Base-by-base conservation (phyloP, 2,797 vertebrate genomes). In the Ataeniobius toweri region DNA sequence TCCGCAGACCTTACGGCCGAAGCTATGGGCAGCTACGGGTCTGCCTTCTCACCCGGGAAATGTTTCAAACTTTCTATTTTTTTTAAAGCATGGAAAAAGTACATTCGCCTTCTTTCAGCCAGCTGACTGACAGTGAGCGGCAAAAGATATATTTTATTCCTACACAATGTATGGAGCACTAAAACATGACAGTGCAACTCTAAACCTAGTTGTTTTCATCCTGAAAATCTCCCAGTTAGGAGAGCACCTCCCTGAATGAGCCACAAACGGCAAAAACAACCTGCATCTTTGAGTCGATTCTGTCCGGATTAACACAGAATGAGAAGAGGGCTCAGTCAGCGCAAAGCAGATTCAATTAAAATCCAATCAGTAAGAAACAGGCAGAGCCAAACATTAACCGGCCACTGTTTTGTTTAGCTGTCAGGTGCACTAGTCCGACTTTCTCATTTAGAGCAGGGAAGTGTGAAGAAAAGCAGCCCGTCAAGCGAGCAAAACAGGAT, bases 401-500 rank as follows among this genome's bases (percentile, higher is more conserved):
- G 74, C 65, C 69, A 74, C 59, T 7, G 77, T 76, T 79, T 44
- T 79, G 75, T 78, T 74, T 73, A 78, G 79, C 82, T 80, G 82
- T 87, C 80, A 76, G 46, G 46, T 61, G 4, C 46, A 77, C 76
- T 46, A 12, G 78, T 74, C 24, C 55, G 69, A 77, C 75, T 81
- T 73, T 53, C 55, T 31, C 12, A 7, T 76, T 50, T 26, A 61
- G 74, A 48, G 31, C n/a, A 28, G 18, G 20, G 53, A 26, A 31
- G 81, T 77, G 65, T 20, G 80, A 76, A 80, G 77, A 73, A 41
- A 73, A 76, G 82, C 77, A 74, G 78, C 71, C 83, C 78, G 82
- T 80, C 75, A 77, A 74, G 58, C 68, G 26, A 77, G 78, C 81
- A 69, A 72, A 83, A 77, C 18, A 67, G 85, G 88, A 92, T 83